phyloP scores from a whole-genome alignment of 1,140 invertebrate genomes.

The Hycleus cichorii region DNA sequence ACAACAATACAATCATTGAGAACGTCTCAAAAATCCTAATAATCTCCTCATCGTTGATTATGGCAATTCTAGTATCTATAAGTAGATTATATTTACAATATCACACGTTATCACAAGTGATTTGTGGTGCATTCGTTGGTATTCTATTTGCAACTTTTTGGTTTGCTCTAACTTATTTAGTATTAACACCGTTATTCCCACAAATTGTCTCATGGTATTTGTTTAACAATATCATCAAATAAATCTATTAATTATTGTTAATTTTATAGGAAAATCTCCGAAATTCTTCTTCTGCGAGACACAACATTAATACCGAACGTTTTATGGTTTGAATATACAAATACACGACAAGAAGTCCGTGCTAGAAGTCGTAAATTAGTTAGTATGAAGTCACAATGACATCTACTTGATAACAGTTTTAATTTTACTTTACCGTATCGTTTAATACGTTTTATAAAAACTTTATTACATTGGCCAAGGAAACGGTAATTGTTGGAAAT shows the following conservation, averaged over 20 bases:
- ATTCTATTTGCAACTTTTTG: conserved; percentile 47
- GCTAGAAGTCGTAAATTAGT: conserved; percentile 75
- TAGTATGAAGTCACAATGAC: conserved; percentile 84
- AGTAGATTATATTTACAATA: conserved; percentile 80
- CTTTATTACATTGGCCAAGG: conserved; percentile 29
- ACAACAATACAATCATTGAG: conserved; percentile 66
- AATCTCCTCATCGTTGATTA: conserved; percentile 51
- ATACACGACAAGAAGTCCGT: conserved; percentile 70
- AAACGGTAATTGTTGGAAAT: conserved; percentile 24
- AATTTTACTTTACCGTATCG: conserved; percentile 28
- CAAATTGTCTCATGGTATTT: conserved; percentile 78
- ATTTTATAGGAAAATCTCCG: conserved; percentile 70
- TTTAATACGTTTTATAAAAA: conserved; percentile 28
- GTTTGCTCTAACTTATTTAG: conserved; percentile 61
- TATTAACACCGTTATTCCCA: conserved; percentile 81
- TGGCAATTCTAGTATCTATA: conserved; percentile 57
- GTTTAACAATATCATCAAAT: not conserved
- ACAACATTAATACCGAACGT: conserved; percentile 90
- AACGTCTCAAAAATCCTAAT: conserved; percentile 65
- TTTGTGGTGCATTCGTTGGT: conserved; percentile 58
- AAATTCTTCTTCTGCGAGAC: conserved; percentile 79
- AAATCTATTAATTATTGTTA: not conserved
- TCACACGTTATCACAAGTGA: conserved; percentile 75
- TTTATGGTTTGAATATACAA: conserved; percentile 93
- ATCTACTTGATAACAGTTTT: conserved; percentile 40